Evolutionary conservation across 2,888 invertebrate species (phyloP).

Genomic region (Meta bourneti): DNA sequence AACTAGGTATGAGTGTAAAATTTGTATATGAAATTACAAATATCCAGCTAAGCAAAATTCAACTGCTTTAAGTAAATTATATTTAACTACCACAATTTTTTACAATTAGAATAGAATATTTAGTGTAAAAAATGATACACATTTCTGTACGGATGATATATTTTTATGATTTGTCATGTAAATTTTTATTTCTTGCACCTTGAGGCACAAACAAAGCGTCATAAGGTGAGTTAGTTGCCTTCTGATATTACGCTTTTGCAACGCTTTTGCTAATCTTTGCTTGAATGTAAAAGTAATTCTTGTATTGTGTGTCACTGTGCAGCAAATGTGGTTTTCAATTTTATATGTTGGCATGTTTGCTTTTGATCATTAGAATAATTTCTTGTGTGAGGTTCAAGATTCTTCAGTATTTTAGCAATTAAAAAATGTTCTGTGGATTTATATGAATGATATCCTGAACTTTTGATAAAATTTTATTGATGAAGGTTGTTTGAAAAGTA

Average conservation of each 20-base stretch:
- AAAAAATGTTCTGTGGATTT: no score
- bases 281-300: background rate
- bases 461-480: no score
- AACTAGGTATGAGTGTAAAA: no score
- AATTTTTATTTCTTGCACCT: conserved; percentile 68
- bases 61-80: no score
- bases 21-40: no score
- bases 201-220: conserved; percentile 77
- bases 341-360: background rate
- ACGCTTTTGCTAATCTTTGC: background rate
- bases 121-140: background rate
- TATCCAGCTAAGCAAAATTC: no score
- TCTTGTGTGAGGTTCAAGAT: no score
- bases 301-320: background rate
- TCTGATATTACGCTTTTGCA: conserved; percentile 40
- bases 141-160: background rate
- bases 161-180: conserved; percentile 55
- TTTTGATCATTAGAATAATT: background rate
- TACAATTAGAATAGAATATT: no score
- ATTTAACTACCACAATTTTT: no score
- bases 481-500: no score
- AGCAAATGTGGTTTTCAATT: background rate
- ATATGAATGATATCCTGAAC: no score
- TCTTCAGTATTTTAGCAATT: no score
- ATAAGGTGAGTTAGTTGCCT: conserved; percentile 70